Base-by-base conservation (phyloP, 2,797 vertebrate genomes). In the Epinephelus coioides region DNA sequence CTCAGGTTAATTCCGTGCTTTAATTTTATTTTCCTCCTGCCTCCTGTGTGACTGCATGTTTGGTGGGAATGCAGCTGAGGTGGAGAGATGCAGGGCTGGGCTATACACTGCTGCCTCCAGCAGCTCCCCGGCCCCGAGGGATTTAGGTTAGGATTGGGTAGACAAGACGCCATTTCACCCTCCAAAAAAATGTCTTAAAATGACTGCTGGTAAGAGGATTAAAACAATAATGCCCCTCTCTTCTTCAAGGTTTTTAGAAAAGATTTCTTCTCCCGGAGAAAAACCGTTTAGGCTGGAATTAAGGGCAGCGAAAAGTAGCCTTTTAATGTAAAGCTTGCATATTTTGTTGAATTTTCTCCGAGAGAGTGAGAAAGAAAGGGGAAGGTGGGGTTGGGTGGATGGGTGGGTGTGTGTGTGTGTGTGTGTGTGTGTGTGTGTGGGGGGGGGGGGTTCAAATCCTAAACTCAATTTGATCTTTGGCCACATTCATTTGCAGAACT, bases 191-290 rank as follows among this genome's bases (percentile, higher is more conserved):
- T 95, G 96, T 97, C 96, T 97, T 96, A 95, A 97, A 97, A 97
- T 97, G 97, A 97, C 96, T 97, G 97, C 96, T 95, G 96, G 95
- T 99, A 99, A 99, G 97, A 98, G 98, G 98, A 99, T 99, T 99
- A 99, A 97, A 97, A 97, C 94, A 97, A 97, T 99, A 98, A 98
- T 97, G 96, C 97, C 96, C 96, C 96, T 97, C 97, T 97, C 97
- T 97, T 97, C 96, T 97, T 96, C 95, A 94, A 96, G 96, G 91
- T 96, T 96, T 97, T 96, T 92, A 97, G 96, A 98, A 98, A 98
- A 98, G 97, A 98, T 98, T 98, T 97, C 95, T 98, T 98, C 97
- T 98, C 96, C 96, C 96, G 95, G 93, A 96, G 97, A 96, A 98
- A 98, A 98, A 96, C 95, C 97, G 97, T 99, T 98, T 99, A 98